A percentile compares a stretch with the other conserved stretches of the same genome.
These are phyloP conservation scores for Aphelenchoides besseyi DNA, from an alignment of 1,140 invertebrate species.

Conservation along the genomic window DNA sequence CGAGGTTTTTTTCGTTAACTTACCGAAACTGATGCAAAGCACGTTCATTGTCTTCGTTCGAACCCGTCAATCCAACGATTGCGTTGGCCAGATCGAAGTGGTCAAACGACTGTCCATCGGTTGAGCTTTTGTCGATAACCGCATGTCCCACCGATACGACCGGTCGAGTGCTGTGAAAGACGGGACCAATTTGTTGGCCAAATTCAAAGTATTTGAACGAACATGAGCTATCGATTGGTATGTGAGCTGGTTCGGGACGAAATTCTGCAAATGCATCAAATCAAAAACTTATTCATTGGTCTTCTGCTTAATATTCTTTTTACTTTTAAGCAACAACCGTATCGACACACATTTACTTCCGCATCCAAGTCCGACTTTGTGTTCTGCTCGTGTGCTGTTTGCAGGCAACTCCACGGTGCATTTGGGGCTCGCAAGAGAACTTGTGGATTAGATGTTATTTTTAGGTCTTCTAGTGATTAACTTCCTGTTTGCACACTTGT, in stretches of 20 bases:
- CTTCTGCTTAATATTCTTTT: too few relatives aligned
- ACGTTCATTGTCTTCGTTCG: neutral
- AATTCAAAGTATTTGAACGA: slow-evolving; percentile 16
- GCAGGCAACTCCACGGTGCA: too few relatives aligned
- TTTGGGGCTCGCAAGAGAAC: too few relatives aligned
- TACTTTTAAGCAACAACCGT: too few relatives aligned
- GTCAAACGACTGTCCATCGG: too few relatives aligned
- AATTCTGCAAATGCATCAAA: too few relatives aligned
- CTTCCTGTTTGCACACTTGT: neutral
- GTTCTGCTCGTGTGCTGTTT: too few relatives aligned
- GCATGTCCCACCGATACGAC: neutral
- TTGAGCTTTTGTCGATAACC: too few relatives aligned
- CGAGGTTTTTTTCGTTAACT: neutral
- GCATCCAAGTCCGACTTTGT: neutral
- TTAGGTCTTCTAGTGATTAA: neutral
- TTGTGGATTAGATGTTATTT: too few relatives aligned
- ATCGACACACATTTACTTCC: slow-evolving; percentile 6
- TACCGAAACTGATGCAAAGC: neutral
- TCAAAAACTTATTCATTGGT: too few relatives aligned
- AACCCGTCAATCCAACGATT: neutral
- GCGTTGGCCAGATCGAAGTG: neutral
- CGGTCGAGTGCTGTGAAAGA: neutral
- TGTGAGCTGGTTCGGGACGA: too few relatives aligned
- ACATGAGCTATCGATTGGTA: neutral
- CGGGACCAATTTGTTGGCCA: neutral